These are phyloP conservation scores for Drosophila auraria DNA, from an alignment of 1,140 invertebrate species.

Conservation along the genomic window DNA sequence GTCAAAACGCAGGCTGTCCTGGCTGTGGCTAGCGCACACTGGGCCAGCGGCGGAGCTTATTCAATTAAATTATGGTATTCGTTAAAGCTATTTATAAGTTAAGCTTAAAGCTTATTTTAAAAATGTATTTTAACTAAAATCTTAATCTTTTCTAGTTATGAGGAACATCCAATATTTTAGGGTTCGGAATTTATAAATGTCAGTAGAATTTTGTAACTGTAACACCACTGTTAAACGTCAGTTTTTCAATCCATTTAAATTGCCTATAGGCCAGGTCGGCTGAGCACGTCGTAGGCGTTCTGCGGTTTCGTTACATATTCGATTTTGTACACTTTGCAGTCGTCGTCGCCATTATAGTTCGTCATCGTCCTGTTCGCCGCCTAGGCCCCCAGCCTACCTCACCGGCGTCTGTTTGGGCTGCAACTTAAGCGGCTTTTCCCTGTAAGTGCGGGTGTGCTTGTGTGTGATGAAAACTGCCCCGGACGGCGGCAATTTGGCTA, in stretches of 20 bases:
- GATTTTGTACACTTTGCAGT: slow-evolving; percentile 76
- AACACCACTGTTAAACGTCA: slow-evolving; percentile 52
- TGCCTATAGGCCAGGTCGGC: slow-evolving; percentile 52
- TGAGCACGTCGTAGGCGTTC: slow-evolving; percentile 57
- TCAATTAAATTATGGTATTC: not conserved
- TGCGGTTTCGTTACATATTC: slow-evolving; percentile 79
- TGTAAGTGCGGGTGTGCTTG: slow-evolving; percentile 34
- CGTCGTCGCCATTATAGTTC: slow-evolving; percentile 34
- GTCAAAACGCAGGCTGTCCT: slow-evolving; percentile 55
- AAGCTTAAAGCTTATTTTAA: too few relatives aligned
- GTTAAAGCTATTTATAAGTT: too few relatives aligned
- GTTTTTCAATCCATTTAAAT: slow-evolving; percentile 62
- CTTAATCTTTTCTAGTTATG: not conserved
- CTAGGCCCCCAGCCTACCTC: not conserved
- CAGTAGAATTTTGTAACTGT: not conserved
- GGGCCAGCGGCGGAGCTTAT: slow-evolving; percentile 9
- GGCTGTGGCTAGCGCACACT: slow-evolving; percentile 25
- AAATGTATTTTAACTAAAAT: too few relatives aligned
- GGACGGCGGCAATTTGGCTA: slow-evolving; percentile 80
- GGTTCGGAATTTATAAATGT: not conserved
- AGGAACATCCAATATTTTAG: not conserved
- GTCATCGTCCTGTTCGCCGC: slow-evolving; percentile 36
- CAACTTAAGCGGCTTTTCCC: slow-evolving; percentile 76
- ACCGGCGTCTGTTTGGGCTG: slow-evolving; percentile 44
- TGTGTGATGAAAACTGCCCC: slow-evolving; percentile 57